phyloP scores from a whole-genome alignment of 2,797 vertebrate genomes.

The Myripristis jacobus region DNA sequence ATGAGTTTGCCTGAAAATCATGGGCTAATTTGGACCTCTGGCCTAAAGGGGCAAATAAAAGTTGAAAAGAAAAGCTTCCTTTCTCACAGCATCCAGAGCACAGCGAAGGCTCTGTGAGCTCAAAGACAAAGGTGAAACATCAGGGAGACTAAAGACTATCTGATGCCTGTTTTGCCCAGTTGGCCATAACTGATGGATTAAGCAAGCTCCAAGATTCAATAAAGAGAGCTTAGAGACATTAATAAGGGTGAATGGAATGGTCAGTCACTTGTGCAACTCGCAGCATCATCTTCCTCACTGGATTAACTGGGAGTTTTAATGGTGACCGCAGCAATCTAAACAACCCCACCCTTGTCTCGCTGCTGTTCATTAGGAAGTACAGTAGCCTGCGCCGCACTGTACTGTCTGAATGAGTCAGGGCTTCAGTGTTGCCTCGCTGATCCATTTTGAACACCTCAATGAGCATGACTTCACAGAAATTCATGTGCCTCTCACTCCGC shows the following conservation, averaged over 20 bases:
- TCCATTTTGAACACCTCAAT: constrained; percentile 60
- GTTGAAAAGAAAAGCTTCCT: constrained; percentile 39
- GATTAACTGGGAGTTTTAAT: constrained; percentile 9
- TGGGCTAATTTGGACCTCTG: constrained; percentile 46
- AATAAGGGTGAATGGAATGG: constrained; percentile 23
- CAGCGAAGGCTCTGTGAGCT: constrained; percentile 45
- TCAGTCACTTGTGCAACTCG: constrained; percentile 1
- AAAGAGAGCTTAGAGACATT: constrained; percentile 18
- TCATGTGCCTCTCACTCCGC: constrained; percentile 42
- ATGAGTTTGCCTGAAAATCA: constrained; percentile 31
- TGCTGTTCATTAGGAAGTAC: constrained; percentile 29
- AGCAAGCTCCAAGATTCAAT: constrained; percentile 22
- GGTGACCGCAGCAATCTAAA: constrained; percentile 33
- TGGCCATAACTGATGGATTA: constrained; percentile 59
- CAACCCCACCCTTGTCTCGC: background rate
- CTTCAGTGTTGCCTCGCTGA: constrained; percentile 56
- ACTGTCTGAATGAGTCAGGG: constrained; percentile 42
- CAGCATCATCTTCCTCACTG: background rate
- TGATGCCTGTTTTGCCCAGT: constrained; percentile 34
- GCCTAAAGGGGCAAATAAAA: constrained; percentile 21
- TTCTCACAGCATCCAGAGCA: constrained; percentile 40
- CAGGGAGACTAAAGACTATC: constrained; percentile 23
- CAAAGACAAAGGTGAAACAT: constrained; percentile 33
- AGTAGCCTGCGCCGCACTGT: constrained; percentile 33
- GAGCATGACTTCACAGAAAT: constrained; percentile 50